Percentiles rank a stretch among this genome's conserved stretches.
These are phyloP conservation scores for Pararge aegeria DNA, from an alignment of 1,140 invertebrate species.

Conservation along the genomic window DNA sequence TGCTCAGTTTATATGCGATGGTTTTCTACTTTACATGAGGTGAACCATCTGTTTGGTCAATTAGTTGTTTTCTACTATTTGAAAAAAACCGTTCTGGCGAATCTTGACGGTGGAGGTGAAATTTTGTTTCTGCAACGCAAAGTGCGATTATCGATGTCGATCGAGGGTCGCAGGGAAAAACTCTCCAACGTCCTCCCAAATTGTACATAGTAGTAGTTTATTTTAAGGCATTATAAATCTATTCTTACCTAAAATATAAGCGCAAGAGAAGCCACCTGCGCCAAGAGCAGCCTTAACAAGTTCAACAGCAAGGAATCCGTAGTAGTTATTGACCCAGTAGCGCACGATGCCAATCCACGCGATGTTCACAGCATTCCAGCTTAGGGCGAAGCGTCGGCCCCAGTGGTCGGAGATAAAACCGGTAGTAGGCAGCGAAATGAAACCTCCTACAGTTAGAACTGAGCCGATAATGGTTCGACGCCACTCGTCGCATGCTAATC, in stretches of 20 bases:
- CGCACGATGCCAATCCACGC: conserved; percentile 82
- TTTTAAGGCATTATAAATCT: neutral
- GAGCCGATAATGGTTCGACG: conserved; percentile 31
- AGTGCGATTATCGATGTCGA: no score
- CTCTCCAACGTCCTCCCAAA: no score
- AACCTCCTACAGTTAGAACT: conserved; percentile 39
- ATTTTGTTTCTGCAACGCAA: no score
- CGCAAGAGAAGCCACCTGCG: conserved; percentile 61
- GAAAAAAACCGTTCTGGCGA: no score
- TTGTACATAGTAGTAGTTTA: no score
- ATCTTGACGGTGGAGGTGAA: no score
- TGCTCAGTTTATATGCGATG: no score
- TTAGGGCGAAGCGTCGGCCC: conserved; percentile 83
- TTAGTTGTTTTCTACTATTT: no score
- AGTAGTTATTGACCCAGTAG: conserved; percentile 83
- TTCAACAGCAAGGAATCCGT: conserved; percentile 82
- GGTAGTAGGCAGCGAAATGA: conserved; percentile 82
- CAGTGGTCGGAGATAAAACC: conserved; percentile 83
- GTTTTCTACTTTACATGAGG: no score
- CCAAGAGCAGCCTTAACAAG: conserved; percentile 81
- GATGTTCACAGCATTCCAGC: conserved; percentile 80
- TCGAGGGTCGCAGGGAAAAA: no score
- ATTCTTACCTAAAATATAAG: conserved; percentile 63
- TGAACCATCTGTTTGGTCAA: no score
- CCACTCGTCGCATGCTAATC: conserved; percentile 42